Evolutionary conservation across 2,888 invertebrate species (phyloP).

Genomic region (Actias luna): DNA sequence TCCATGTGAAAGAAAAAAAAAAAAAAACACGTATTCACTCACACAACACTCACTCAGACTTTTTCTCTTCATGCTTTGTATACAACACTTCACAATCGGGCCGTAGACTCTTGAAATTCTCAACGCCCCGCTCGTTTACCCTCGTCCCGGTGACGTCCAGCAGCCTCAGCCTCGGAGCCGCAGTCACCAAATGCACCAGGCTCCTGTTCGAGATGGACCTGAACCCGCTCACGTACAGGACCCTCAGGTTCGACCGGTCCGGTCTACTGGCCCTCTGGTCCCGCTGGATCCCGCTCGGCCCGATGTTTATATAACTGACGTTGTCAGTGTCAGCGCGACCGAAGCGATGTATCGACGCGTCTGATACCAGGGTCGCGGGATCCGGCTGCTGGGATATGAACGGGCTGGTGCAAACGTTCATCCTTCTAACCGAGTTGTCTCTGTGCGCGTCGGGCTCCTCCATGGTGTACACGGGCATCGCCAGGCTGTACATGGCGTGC

Average conservation of each 20-base stretch:
- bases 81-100: constrained; percentile 80
- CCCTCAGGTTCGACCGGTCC: constrained; percentile 71
- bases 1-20: too few species aligned
- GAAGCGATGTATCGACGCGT: constrained; percentile 56
- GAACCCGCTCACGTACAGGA: constrained; percentile 82
- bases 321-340: constrained; percentile 57
- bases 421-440: background rate
- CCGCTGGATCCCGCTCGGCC: constrained; percentile 31
- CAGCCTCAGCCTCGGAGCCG: constrained; percentile 79
- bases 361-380: constrained; percentile 45
- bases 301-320: constrained; percentile 56
- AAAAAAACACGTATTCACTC: background rate
- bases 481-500: constrained; percentile 38
- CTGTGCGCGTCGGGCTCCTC: constrained; percentile 6
- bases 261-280: constrained; percentile 40
- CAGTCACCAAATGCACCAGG: constrained; percentile 81
- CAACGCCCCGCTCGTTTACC: constrained; percentile 83
- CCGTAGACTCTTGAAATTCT: constrained; percentile 80
- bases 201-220: constrained; percentile 83
- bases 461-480: constrained; percentile 20
- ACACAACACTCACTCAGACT: background rate
- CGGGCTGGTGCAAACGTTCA: constrained; percentile 10
- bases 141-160: constrained; percentile 86
- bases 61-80: constrained; percentile 33
- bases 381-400: constrained; percentile 8